Evolutionary conservation across 2,888 invertebrate species (phyloP).

Genomic region (Dicyrtomina minuta): DNA sequence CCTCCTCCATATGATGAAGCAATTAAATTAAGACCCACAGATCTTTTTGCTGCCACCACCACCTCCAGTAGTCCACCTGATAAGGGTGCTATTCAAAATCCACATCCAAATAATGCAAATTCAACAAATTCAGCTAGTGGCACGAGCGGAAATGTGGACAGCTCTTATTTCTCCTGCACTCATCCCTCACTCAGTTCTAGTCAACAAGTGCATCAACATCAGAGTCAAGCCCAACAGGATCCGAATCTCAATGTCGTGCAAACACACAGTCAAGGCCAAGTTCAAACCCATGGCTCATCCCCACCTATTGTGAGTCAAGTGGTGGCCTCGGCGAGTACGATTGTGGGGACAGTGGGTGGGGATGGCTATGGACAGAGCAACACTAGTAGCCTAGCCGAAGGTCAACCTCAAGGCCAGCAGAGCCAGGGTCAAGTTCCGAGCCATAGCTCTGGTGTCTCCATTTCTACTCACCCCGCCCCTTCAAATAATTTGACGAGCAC

Average conservation of each 20-base stretch:
- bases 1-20: constrained; percentile 72
- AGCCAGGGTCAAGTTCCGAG: too few species aligned
- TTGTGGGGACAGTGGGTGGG: background rate
- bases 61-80: background rate
- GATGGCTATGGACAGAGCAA: background rate
- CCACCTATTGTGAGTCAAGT: background rate
- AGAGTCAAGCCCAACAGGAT: background rate
- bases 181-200: constrained; percentile 48
- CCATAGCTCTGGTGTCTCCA: too few species aligned
- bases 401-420: too few species aligned
- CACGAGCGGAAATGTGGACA: constrained; percentile 2
- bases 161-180: constrained; percentile 35
- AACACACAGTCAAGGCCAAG: background rate
- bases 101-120: too few species aligned
- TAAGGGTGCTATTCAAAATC: background rate
- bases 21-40: constrained; percentile 66
- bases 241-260: background rate
- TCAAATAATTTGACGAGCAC: background rate
- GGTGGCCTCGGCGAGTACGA: background rate
- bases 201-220: background rate
- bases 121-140: background rate
- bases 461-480: background rate
- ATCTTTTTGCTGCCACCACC: constrained; percentile 36
- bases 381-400: too few species aligned
- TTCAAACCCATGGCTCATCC: background rate